Base-by-base conservation (phyloP, 2,888 invertebrate species). In the Thyatira batis region DNA sequence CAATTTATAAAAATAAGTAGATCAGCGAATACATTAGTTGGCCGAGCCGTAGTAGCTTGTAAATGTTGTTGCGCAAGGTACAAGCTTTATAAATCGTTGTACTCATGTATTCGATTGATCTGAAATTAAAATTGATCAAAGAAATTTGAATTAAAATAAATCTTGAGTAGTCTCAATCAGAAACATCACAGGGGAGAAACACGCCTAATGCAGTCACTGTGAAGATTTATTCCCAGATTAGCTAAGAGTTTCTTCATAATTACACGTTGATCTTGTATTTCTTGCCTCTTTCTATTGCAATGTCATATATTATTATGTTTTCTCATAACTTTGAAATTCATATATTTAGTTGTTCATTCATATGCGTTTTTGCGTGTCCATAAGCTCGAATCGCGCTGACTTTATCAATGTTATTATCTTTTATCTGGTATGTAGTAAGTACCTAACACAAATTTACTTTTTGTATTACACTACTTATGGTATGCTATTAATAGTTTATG, bases 71-170 rank as follows among this genome's bases (percentile, higher is more conserved):
- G 48, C 27, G 45, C 50, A 55, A 52, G 48, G 11, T 20, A 27
- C 10, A 20, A 48, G 27, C 46, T 17, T 46, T 46, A 48, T 71
- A 68, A 76, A 70, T 69, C 58, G 55, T 58, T 74, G 70, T 71
- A 65, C 60, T 61, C 54, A 60, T 62, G 64, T 62, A 65, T 75
- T 66, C 65, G 73, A 76, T 77, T 66, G 75, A 80, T 76, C 65
- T 65, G 68, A 73, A 74, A 75, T 71, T 78, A 71, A 76, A 76
- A 74, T 71, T 70, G 75, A 75, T 76, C 76, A 71, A 74, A 76
- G 74, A 72, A 66, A 69, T 71, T 67, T 69, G 63, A 63, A 63
- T 60, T 61, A 70, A 73, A 68, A 74, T 73, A 69, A 76, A 78
- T 78, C 72, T 67, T 69, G 65, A 68, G 64, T 62, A 65, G 69